These are phyloP conservation scores for Cyanocitta stelleri DNA, from an alignment of 2,113 vertebrate species.

Conservation along the genomic window DNA sequence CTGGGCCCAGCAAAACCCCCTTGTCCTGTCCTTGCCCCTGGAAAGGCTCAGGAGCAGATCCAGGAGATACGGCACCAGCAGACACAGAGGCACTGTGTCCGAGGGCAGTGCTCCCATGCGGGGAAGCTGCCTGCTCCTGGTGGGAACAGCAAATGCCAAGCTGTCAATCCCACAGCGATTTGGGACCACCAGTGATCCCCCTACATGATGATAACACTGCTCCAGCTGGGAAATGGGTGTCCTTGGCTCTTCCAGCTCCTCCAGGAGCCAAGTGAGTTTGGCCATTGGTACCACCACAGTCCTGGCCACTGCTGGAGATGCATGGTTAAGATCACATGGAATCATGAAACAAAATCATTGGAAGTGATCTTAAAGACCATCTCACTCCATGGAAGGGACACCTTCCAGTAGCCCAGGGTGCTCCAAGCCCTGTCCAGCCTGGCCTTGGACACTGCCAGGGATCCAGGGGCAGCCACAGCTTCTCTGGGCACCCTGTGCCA, in stretches of 20 bases:
- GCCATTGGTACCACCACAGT: not conserved
- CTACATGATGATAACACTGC: rapidly evolving
- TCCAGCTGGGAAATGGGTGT: rapidly evolving
- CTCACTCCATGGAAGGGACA: not conserved
- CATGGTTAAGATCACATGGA: not conserved
- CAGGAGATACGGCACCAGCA: rapidly evolving
- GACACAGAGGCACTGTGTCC: not conserved
- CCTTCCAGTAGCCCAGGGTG: rapidly evolving
- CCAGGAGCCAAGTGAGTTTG: not conserved
- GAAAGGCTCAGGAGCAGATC: not conserved
- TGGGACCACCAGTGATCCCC: not conserved
- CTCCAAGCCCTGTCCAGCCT: rapidly evolving
- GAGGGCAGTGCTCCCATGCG: rapidly evolving
- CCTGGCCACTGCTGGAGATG: not conserved
- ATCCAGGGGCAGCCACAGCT: not conserved
- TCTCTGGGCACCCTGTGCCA: not conserved
- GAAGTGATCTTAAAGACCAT: not conserved
- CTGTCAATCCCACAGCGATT: not conserved
- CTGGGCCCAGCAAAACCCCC: not conserved
- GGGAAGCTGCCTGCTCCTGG: not conserved
- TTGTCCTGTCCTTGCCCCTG: not conserved
- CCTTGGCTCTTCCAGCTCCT: not conserved
- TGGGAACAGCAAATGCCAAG: rapidly evolving
- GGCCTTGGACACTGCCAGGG: not conserved
- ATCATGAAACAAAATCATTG: not conserved